Conservation (phyloP, 2,113 vertebrate species). For the Pseudorectes ferrugineus region DNA sequence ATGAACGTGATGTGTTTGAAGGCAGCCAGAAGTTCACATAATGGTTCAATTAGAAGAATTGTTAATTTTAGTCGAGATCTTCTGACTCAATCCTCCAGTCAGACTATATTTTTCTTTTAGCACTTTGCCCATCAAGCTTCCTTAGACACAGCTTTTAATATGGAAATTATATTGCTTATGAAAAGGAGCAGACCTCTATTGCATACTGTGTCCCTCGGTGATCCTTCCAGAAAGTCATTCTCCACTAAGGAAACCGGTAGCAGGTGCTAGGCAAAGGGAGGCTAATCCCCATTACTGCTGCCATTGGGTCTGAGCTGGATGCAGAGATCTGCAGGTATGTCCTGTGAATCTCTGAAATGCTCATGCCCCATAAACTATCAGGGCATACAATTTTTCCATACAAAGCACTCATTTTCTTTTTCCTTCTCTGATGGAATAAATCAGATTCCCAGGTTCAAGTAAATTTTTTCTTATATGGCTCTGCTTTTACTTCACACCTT, state of each 20-base stretch:
- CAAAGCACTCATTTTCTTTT: not conserved
- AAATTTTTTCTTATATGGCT: not conserved
- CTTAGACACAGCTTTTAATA: not conserved
- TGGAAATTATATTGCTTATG: not conserved
- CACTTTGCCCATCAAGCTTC: not conserved
- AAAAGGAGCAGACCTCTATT: not conserved
- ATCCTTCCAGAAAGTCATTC: not conserved
- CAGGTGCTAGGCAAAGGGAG: not conserved
- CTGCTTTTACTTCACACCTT: not conserved
- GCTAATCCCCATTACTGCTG: not conserved
- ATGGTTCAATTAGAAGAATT: not conserved
- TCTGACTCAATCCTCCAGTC: not conserved
- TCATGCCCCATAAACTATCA: not conserved
- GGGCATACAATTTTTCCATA: not conserved
- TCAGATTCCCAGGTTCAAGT: not conserved
- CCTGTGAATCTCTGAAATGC: not conserved
- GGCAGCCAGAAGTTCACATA: not conserved
- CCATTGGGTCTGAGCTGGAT: not conserved
- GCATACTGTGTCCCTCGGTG: not conserved
- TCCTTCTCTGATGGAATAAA: not conserved
- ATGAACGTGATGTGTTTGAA: not conserved
- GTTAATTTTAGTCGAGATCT: not conserved
- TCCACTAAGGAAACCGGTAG: not conserved
- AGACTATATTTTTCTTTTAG: not conserved
- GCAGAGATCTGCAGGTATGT: not conserved